Base-by-base conservation (phyloP, 2,888 invertebrate species). In the Nomada goodeniana region DNA sequence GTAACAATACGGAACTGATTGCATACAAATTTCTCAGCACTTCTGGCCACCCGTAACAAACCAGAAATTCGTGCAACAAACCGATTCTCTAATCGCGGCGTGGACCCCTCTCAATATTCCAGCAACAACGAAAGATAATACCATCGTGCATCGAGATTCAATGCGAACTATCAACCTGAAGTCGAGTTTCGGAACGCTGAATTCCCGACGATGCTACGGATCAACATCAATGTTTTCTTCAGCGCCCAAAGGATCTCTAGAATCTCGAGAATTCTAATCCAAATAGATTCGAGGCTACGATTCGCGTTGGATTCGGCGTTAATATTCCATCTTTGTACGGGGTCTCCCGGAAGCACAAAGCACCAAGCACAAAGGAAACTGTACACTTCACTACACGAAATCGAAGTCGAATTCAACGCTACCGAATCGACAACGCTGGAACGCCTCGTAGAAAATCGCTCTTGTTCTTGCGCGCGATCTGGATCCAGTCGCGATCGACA, bases 261-360 rank as follows among this genome's bases (percentile, higher is more conserved):
- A 2, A 69, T 59, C 18, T 15, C 13, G 18, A 20, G 63, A 68
- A 50, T 26, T 52, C 13, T 50, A 57, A 52, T 63, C 36, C 20
- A 52, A 69, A 50, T 63, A 68, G 36, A 26, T 67, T 67, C 52
- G 29, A 53, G 4, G 7, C 26, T 42, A 11, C 42, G 26, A 36
- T 47, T 47, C 55, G 0, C 26, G 60, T 15, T 5, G 50, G 20
- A 42, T 23, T 13, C 36, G 57, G 70, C 55, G 55, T 57, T 76
- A 76, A 68, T 68, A 75, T 68, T 53, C 68, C 26, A 20, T 13
- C 20, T 47, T 11, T 18, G 15, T 18, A 20, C 44, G 44, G 44
- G 7, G 10, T 20, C 29, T 7, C 29, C 52, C 42, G 7, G n/a
- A 7, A 23, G 23, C 44, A 44, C 42, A 44, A 72, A 59, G 57